Evolutionary conservation across 1,140 invertebrate genomes (phyloP), one percentile per base, ranked within the genome.

Genomic region (Camponotus floridanus): DNA sequence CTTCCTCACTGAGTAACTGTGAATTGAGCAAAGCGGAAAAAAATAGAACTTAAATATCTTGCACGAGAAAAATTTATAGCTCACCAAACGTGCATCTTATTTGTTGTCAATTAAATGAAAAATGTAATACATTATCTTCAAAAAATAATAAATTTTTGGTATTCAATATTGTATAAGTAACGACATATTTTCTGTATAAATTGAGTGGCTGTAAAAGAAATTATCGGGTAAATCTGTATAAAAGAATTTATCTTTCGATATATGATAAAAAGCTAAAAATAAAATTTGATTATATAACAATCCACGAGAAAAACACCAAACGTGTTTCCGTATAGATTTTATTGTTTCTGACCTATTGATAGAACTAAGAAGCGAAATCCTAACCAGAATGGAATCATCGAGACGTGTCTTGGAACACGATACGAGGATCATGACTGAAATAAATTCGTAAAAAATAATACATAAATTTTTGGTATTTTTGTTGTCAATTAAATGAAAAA

Each of bases 351-450:
- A 18, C 11, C 39, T 42, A 18, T 15, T 31, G 15, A 26, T 71
- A 21, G 78, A 83, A 13, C 59, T 65, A 68, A 86, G 83, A 36
- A 65, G n/a, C 65, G 83, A 87, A 80, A 87, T 90, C 83, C 88
- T 42, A 78, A 70, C 45, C 67, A 84, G 85, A 92, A 92, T 78
- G 91, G 88, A 91, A 81, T 76, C 87, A 86, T 85, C 83, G 89
- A 92, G 71, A 88, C 92, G 92, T 93, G 92, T 91, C 85, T 91
- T 90, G 79, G 81, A 87, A 88, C 86, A 80, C 76, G 70, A 87
- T 89, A 88, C 84, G 74, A 86, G 91, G 92, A 93, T 93, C 92
- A 88, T 45, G 76, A 42, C 80, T 61, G 79, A 90, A 90, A 90
- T 90, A 90, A 83, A 88, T 83, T 83, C 86, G 79, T 88, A 87